These are phyloP conservation scores for Macaca mulatta DNA, from an alignment of 2,113 vertebrate genomes.

Conservation along the genomic window DNA sequence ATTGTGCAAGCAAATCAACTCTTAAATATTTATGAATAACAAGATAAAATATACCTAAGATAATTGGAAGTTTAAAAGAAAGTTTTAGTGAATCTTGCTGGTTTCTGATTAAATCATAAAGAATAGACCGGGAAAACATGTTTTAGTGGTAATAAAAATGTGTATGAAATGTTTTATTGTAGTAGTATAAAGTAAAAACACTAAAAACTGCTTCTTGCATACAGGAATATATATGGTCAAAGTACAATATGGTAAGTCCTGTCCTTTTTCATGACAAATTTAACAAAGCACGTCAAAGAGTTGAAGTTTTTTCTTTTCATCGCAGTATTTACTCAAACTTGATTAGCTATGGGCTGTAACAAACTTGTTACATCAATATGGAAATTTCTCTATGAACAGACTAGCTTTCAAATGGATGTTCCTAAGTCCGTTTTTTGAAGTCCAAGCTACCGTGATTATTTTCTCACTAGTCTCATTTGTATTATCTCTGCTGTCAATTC, in stretches of 20 bases:
- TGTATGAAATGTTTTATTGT: neutral
- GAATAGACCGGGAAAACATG: neutral
- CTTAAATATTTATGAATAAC: neutral
- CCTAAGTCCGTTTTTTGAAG: neutral
- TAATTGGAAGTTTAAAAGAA: neutral
- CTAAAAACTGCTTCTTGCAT: neutral
- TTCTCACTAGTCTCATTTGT: constrained; percentile 2
- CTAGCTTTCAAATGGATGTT: neutral
- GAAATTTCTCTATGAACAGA: neutral
- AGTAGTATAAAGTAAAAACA: neutral
- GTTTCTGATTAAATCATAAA: constrained; percentile 16
- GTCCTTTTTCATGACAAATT: constrained; percentile 30
- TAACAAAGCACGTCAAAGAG: neutral
- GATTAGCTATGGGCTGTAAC: neutral
- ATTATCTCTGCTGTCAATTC: neutral
- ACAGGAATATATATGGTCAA: neutral
- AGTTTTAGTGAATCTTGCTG: constrained; percentile 10
- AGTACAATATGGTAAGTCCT: neutral
- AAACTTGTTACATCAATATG: neutral
- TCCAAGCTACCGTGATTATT: neutral
- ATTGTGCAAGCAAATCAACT: constrained; percentile 29
- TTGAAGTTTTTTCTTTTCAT: neutral
- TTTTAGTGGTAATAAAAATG: neutral
- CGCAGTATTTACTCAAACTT: neutral
- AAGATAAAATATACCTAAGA: constrained; percentile 25